Conservation (phyloP, 2,113 vertebrate species). For the Limanda limanda region DNA sequence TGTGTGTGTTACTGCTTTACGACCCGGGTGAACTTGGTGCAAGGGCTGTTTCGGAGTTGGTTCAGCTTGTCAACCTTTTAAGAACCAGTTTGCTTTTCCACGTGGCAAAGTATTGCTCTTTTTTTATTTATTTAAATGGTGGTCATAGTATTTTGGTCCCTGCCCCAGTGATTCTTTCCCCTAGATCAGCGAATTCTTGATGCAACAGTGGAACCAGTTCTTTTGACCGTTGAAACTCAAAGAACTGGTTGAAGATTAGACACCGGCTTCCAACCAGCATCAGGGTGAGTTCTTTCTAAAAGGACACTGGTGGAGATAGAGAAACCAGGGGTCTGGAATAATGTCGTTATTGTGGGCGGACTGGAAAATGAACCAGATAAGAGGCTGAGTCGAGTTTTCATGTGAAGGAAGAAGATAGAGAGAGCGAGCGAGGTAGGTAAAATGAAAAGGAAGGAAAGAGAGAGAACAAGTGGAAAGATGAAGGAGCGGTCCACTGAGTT, state of each 20-base stretch:
- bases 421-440: neutral
- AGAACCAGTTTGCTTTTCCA: too few relatives aligned
- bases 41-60: too few relatives aligned
- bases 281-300: conserved; percentile 32
- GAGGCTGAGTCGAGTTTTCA: conserved; percentile 18
- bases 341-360: conserved; percentile 42
- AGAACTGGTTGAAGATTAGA: too few relatives aligned
- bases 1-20: neutral
- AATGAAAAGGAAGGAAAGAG: conserved; percentile 1
- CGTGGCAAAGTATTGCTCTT: too few relatives aligned
- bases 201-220: too few relatives aligned
- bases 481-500: neutral
- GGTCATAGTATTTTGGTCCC: too few relatives aligned
- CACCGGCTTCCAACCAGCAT: neutral
- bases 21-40: too few relatives aligned
- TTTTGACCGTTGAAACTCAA: too few relatives aligned
- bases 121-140: too few relatives aligned
- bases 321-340: conserved; percentile 25
- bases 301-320: conserved; percentile 6
- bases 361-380: conserved; percentile 67
- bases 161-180: too few relatives aligned
- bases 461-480: neutral
- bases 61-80: too few relatives aligned
- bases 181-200: too few relatives aligned
- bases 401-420: conserved; percentile 29